phyloP scores from a whole-genome alignment of 2,888 invertebrate genomes.

The Drosophila anceps region DNA sequence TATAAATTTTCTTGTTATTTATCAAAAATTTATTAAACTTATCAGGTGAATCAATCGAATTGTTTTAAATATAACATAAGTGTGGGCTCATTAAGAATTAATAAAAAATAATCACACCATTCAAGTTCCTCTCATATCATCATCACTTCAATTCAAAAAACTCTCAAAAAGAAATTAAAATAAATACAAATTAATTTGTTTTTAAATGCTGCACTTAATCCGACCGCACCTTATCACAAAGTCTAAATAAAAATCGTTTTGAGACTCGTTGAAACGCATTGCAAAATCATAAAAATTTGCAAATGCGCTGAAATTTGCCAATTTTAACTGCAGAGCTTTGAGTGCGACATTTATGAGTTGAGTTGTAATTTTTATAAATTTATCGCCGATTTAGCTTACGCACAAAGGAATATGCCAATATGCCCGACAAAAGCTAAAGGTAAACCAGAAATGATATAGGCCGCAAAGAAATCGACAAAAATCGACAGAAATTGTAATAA shows the following conservation, averaged over 20 bases:
- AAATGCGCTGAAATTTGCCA: constrained; percentile 39
- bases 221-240: neutral
- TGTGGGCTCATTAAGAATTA: too few species aligned
- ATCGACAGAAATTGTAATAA: constrained; percentile 58
- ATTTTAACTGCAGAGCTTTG: constrained; percentile 43
- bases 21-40: too few species aligned
- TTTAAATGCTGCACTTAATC: neutral
- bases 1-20: too few species aligned
- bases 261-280: constrained; percentile 9
- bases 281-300: constrained; percentile 13
- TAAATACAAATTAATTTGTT: neutral
- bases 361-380: constrained; percentile 59
- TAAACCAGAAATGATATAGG: constrained; percentile 48
- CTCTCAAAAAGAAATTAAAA: neutral
- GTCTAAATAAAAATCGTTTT: neutral
- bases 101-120: neutral
- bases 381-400: constrained; percentile 40
- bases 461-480: constrained; percentile 55
- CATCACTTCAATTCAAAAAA: neutral
- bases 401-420: constrained; percentile 54
- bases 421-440: constrained; percentile 32
- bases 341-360: constrained; percentile 58
- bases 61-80: too few species aligned
- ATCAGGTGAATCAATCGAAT: too few species aligned
- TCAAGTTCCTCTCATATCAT: neutral